Percentiles rank a stretch among this genome's conserved stretches.
These are phyloP conservation scores for Enteromius unitaeniatus DNA, from an alignment of 2,797 vertebrate genomes.

Conservation along the genomic window DNA sequence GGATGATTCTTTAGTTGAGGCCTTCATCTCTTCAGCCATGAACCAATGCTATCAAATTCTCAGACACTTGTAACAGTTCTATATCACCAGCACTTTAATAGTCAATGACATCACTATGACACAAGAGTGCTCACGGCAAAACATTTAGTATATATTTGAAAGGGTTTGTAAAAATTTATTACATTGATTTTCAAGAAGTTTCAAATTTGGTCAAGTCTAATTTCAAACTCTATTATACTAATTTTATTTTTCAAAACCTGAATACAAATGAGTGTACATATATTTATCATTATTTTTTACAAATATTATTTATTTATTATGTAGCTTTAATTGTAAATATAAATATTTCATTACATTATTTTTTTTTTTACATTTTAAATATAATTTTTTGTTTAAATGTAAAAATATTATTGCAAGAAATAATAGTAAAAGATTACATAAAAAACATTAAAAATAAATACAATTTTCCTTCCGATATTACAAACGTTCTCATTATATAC, in stretches of 20 bases:
- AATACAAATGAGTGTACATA: neutral
- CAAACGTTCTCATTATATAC: neutral
- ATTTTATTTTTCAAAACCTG: neutral
- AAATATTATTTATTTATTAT: neutral
- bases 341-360: neutral
- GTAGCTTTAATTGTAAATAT: neutral
- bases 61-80: conserved; percentile 28
- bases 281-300: neutral
- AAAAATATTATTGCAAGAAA: neutral
- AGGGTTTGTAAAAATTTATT: neutral
- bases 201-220: neutral
- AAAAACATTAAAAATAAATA: too few relatives aligned
- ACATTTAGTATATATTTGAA: neutral
- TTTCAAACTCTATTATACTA: too few relatives aligned
- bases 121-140: neutral
- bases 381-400: neutral
- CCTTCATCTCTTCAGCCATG: conserved; percentile 66
- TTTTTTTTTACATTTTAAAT: too few relatives aligned
- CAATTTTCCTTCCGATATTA: neutral
- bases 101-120: neutral
- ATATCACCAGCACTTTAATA: neutral
- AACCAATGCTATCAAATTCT: neutral
- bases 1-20: conserved; percentile 86
- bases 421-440: neutral
- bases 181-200: neutral